These are phyloP conservation scores for Stictocephala bisonia DNA, from an alignment of 2,888 invertebrate genomes.

Conservation along the genomic window DNA sequence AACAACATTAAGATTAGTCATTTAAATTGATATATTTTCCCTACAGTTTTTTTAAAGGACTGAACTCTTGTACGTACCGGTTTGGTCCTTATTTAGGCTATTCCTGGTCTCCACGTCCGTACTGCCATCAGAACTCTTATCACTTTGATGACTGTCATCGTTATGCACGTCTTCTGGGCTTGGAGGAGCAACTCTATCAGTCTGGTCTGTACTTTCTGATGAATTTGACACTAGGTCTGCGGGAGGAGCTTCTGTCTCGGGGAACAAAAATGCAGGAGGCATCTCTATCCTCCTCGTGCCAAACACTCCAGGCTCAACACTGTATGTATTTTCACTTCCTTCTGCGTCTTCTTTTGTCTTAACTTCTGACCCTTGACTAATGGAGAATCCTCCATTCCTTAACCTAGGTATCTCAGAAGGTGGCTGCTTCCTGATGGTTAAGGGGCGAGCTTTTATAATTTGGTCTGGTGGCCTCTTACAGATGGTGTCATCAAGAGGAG, in stretches of 20 bases:
- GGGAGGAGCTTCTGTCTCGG: constrained; percentile 76
- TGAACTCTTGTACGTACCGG: constrained; percentile 26
- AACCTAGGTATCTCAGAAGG: constrained; percentile 83
- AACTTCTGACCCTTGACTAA: background rate
- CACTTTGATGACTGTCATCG: constrained; percentile 33
- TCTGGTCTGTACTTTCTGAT: constrained; percentile 47
- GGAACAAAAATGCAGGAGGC: constrained; percentile 85
- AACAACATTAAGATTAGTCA: too few relatives aligned
- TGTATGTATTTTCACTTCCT: constrained; percentile 66
- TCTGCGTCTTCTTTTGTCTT: constrained; percentile 17
- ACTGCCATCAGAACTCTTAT: constrained; percentile 36
- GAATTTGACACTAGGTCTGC: constrained; percentile 67
- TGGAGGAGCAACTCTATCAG: constrained; percentile 43
- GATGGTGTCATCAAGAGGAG: constrained; percentile 19
- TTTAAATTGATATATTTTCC: too few relatives aligned
- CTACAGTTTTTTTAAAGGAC: too few relatives aligned
- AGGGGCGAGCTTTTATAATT: constrained; percentile 81
- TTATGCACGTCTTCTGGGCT: constrained; percentile 10
- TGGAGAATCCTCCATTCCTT: constrained; percentile 64
- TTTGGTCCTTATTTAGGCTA: constrained; percentile 40
- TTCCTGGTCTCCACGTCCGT: constrained; percentile 43
- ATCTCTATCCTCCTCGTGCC: constrained; percentile 82
- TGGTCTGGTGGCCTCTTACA: constrained; percentile 40
- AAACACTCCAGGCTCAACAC: constrained; percentile 61
- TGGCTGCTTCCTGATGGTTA: constrained; percentile 85